Conservation (phyloP, 2,888 invertebrate species). For the Linnaemya vulpina region DNA sequence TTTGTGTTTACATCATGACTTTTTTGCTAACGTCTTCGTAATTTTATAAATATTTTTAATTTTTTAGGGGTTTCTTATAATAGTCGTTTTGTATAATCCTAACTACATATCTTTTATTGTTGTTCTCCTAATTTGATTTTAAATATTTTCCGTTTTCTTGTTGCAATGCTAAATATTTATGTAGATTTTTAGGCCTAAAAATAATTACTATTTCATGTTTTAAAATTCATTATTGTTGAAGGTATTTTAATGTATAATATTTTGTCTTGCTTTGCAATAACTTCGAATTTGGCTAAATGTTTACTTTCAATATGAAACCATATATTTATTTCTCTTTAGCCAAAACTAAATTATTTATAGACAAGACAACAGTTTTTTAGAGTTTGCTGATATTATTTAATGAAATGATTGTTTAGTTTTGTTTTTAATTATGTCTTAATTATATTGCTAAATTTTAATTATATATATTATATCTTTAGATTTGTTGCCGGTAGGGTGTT, state of each 20-base stretch:
- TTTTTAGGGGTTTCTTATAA: constrained; percentile 8
- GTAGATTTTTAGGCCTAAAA: constrained; percentile 60
- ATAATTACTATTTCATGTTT: constrained; percentile 38
- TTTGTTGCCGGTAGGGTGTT: background rate
- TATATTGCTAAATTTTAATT: constrained; percentile 13
- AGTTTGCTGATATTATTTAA: constrained; percentile 1
- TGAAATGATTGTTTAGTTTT: constrained; percentile 41
- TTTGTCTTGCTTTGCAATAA: constrained; percentile 48
- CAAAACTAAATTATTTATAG: constrained; percentile 48
- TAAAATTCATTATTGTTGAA: constrained; percentile 37
- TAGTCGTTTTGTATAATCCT: constrained; percentile 68
- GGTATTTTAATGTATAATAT: constrained; percentile 13
- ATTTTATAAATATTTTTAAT: constrained; percentile 32
- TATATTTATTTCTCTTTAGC: constrained; percentile 29
- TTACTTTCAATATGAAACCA: constrained; percentile 50
- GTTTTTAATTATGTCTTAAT: constrained; percentile 5
- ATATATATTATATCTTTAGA: background rate
- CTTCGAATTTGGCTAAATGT: constrained; percentile 26
- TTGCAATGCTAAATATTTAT: constrained; percentile 41
- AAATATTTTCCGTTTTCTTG: constrained; percentile 47
- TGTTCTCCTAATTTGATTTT: constrained; percentile 21
- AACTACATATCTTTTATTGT: constrained; percentile 61
- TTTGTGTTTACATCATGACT: constrained; percentile 34
- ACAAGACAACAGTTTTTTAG: constrained; percentile 18
- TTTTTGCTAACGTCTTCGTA: background rate